Evolutionary conservation across 2,888 invertebrate genomes (phyloP), one percentile per base, ranked within the genome.

Genomic region (Lochmaea capreae): DNA sequence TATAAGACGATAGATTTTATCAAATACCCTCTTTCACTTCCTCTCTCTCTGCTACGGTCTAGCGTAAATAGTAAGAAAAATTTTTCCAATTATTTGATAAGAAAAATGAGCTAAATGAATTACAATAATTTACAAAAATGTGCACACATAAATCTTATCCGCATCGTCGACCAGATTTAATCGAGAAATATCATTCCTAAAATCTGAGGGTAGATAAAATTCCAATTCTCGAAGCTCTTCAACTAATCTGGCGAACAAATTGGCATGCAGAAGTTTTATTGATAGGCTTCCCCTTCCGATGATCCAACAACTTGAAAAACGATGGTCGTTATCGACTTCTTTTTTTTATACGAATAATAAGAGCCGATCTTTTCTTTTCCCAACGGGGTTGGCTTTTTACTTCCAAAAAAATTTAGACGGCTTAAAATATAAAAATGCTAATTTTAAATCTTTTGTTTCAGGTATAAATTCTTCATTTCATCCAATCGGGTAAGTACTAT

Each of bases 261-360:
- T 58, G 58, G 58, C 58, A 58, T 58, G 58, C 14, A 58, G 58
- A 58, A 14, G 22, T 49, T 49, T 14, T 49, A 49, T 49, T 49
- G 49, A 49, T 49, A 49, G 49, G 4, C 49, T 49, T 49, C 49
- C 49, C 49, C 49, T 49, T 49, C 49, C 6, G 49, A 49, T 49
- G 14, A 49, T 49, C 49, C n/a, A 4, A 49, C n/a, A 49, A n/a
- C 49, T 49, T 49, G 49, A 49, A n/a, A 49, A 49, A 4, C n/a
- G 49, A 49, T 49, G 49, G n/a, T 49, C 49, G 49, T 49, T 49
- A 49, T 49, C 49, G n/a, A n/a, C 49, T 8, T 49, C n/a, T 12
- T 46, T 49, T 14, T 14, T 33, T 8, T 33, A 49, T 49, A 14
- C 1, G 49, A 49, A 49, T 49, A n/a, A 5, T n/a, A n/a, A 49